Conservation (phyloP, 2,797 vertebrate species). For the Channallabes apus region DNA sequence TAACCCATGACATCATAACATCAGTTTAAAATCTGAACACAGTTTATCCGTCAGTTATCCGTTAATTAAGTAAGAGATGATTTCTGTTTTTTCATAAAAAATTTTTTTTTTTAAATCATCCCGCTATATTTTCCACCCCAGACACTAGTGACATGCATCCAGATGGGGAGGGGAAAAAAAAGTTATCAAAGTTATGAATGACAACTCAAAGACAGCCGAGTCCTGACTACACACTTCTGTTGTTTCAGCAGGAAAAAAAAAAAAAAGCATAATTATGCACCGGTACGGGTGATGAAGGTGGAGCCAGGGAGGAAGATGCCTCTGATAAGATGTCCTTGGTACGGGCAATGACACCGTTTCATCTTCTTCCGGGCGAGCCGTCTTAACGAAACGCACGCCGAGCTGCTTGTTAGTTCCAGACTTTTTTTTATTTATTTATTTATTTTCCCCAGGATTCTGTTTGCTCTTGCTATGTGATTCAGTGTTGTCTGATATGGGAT, state of each 20-base stretch:
- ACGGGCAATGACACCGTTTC: constrained; percentile 72
- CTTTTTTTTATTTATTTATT: background rate
- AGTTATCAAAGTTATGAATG: constrained; percentile 32
- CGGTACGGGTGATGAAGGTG: constrained; percentile 36
- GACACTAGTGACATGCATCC: background rate
- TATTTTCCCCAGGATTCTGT: constrained; percentile 31
- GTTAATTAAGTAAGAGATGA: constrained; percentile 1
- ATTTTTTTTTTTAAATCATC: too few relatives aligned
- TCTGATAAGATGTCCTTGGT: constrained; percentile 74
- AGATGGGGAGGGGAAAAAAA: constrained; percentile 16
- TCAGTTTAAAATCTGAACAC: background rate
- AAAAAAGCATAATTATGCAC: constrained; percentile 70
- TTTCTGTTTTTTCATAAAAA: too few relatives aligned
- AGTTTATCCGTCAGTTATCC: background rate
- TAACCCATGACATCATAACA: background rate
- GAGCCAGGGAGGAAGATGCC: constrained; percentile 55
- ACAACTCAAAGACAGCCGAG: constrained; percentile 39
- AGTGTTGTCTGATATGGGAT: constrained; percentile 41
- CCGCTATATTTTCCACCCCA: background rate
- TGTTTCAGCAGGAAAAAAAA: constrained; percentile 66
- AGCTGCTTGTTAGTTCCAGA: constrained; percentile 42
- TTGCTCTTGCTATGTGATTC: constrained; percentile 48
- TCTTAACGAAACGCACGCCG: constrained; percentile 24
- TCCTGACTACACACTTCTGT: constrained; percentile 58
- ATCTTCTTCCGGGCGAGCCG: constrained; percentile 55